Base-by-base conservation (phyloP, 2,113 vertebrate species). In the Thryonomys swinderianus region DNA sequence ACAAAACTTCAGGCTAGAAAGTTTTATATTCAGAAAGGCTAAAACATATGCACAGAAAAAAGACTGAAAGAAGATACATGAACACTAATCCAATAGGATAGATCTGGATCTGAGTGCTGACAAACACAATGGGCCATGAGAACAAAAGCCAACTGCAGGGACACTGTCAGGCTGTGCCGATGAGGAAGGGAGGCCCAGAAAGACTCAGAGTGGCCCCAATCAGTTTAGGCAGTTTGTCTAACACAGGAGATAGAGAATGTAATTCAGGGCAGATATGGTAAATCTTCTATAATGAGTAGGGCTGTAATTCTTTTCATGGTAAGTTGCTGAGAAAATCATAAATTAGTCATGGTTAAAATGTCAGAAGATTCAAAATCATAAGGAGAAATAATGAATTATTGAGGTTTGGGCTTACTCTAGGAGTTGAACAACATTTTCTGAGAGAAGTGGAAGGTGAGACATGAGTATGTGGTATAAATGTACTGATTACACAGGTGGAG, bases 271-370 rank as follows among this genome's bases (percentile, higher is more conserved):
- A 94, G 73, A 89, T 53, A 95, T 0, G 66, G 84, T 90, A 97
- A 96, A 97, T 95, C 89, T 93, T 94, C 91, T 82, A 93, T 9
- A 97, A 89, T 16, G 76, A 96, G 90, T 32, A 95, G 94, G 88
- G 88, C 96, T 97, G 0, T 95, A 97, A 97, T 94, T 92, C 88
- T 97, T 98, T 98, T 97, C 76, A 90, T 59, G 84, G 93, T 80
- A 96, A 98, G 96, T 88, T 95, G 71, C 93, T 85, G 61, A 73
- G 92, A 97, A 98, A 98, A 85, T 97, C 96, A 93, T 93, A 96
- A 94, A 96, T 96, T 95, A 97, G 85, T 88, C 94, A 95, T 55
- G 85, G 98, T 96, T 91, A 97, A 97, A 98, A 85, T 90, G 85
- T 96, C 91, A 93, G 89, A 98, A 98, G 84, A 20, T 76, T 96